phyloP scores from a whole-genome alignment of 2,113 vertebrate genomes.

The Oreotrochilus melanogaster region DNA sequence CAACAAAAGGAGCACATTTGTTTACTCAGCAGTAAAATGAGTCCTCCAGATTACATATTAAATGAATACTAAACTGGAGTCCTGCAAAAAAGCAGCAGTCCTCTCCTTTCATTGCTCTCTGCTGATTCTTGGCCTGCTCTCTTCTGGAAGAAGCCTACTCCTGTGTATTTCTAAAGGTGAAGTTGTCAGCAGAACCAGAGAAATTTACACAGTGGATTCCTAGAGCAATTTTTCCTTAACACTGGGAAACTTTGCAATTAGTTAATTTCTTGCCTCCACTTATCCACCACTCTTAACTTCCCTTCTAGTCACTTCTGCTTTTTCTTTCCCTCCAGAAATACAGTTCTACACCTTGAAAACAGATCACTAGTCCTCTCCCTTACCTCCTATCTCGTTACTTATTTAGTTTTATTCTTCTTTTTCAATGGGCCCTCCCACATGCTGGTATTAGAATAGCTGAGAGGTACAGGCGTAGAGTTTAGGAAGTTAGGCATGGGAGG shows the following conservation, averaged over 20 bases:
- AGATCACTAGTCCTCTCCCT: background rate
- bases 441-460: background rate
- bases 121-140: background rate
- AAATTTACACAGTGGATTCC: background rate
- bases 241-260: background rate
- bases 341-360: background rate
- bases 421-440: accelerated
- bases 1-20: background rate
- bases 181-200: background rate
- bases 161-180: background rate
- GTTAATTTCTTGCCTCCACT: background rate
- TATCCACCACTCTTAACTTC: background rate
- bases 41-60: background rate
- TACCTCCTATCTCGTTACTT: background rate
- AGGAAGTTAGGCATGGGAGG: background rate
- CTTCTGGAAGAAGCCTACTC: background rate
- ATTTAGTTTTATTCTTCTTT: too few species aligned
- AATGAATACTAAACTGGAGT: background rate
- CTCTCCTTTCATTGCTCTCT: background rate
- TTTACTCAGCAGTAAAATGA: background rate
- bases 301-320: background rate
- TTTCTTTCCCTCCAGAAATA: background rate
- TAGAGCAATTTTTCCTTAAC: background rate
- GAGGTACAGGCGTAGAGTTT: background rate
- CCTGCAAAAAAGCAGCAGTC: background rate